These are phyloP conservation scores for Halcyon smyrnensis DNA, from an alignment of 2,797 vertebrate species.

Conservation along the genomic window DNA sequence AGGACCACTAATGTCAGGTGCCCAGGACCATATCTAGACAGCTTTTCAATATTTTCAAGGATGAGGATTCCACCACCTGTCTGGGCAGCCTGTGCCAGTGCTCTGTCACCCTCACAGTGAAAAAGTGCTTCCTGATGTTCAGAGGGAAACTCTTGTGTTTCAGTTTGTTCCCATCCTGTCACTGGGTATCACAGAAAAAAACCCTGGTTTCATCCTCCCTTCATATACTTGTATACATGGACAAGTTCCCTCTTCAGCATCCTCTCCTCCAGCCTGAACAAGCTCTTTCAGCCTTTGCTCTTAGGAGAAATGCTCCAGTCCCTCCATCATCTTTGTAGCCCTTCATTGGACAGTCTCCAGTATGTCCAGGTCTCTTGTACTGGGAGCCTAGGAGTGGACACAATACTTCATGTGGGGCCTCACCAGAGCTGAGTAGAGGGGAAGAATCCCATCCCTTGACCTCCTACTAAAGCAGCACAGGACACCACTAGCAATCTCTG, in stretches of 20 bases:
- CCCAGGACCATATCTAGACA: neutral
- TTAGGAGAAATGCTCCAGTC: neutral
- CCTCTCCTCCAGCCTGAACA: neutral
- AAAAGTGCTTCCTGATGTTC: neutral
- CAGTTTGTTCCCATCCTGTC: neutral
- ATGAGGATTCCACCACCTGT: too few species aligned
- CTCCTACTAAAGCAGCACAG: neutral
- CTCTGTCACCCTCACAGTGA: neutral
- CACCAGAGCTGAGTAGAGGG: rapidly evolving
- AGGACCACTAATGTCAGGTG: neutral
- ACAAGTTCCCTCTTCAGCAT: rapidly evolving
- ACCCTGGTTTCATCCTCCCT: rapidly evolving
- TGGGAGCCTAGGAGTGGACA: neutral
- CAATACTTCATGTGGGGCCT: neutral
- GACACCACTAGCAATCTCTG: neutral
- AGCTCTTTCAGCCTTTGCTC: neutral
- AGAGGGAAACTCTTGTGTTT: neutral
- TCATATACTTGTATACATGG: neutral
- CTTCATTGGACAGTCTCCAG: neutral
- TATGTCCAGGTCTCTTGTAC: neutral
- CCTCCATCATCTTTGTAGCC: neutral
- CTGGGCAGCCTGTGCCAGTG: neutral
- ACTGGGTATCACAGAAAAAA: neutral
- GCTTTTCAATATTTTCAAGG: neutral
- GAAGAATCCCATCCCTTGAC: rapidly evolving